Percentiles rank a stretch among this genome's conserved stretches.
phyloP scores from a whole-genome alignment of 2,797 vertebrate genomes.

The Mus minutoides region DNA sequence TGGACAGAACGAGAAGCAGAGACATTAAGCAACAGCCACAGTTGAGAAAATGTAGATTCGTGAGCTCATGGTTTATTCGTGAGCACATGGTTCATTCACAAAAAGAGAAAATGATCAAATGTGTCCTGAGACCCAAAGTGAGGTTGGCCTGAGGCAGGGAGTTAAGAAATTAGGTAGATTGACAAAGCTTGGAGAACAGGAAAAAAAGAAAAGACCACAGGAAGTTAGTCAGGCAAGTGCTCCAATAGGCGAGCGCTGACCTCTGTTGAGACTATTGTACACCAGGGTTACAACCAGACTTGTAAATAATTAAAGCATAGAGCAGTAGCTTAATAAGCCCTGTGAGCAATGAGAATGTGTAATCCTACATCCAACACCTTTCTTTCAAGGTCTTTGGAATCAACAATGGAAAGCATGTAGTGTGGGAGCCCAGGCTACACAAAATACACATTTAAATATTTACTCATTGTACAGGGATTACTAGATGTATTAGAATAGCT shows the following conservation, averaged over 20 bases:
- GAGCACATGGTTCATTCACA: not conserved
- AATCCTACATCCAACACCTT: not conserved
- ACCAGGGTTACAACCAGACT: not conserved
- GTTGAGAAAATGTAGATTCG: not conserved
- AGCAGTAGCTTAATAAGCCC: not conserved
- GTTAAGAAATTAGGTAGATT: not conserved
- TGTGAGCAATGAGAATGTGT: not conserved
- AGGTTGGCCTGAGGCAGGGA: not conserved
- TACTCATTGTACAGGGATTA: constrained; percentile 40
- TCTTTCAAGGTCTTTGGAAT: constrained; percentile 17
- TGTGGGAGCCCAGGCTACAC: not conserved
- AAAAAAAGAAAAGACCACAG: not conserved
- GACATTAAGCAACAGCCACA: not conserved
- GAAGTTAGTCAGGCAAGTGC: not conserved
- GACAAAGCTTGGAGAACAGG: not conserved
- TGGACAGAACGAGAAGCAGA: not conserved
- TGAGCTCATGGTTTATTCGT: not conserved
- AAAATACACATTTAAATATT: constrained; percentile 61
- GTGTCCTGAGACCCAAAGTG: not conserved
- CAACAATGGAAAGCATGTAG: not conserved
- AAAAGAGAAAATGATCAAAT: not conserved
- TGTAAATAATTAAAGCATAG: not conserved
- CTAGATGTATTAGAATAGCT: constrained; percentile 52
- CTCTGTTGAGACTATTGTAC: not conserved
- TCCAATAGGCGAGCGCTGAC: not conserved